Evolutionary conservation across 2,113 vertebrate species (phyloP).

Genomic region (Cyprinodon variegatus): DNA sequence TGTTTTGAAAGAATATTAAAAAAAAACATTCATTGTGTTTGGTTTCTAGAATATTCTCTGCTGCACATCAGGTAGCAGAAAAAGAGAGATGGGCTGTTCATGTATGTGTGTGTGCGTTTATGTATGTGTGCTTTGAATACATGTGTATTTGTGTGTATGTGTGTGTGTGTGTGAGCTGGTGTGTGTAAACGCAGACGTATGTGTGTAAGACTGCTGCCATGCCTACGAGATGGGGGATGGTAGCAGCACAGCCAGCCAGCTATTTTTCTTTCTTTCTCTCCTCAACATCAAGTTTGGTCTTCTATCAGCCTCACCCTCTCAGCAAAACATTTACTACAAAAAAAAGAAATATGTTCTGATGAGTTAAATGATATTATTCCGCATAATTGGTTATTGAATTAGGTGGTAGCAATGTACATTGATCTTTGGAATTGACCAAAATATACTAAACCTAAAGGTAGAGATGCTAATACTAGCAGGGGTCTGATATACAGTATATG

Average conservation of each 20-base stretch:
- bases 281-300: constrained; percentile 77
- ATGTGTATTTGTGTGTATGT: constrained; percentile 36
- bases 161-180: constrained; percentile 19
- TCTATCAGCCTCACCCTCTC: constrained; percentile 55
- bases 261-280: constrained; percentile 76
- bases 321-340: constrained; percentile 41
- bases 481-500: not conserved
- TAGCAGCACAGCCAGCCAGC: constrained; percentile 73
- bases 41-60: constrained; percentile 75
- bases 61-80: constrained; percentile 73
- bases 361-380: not conserved
- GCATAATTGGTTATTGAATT: constrained; percentile 32
- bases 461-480: not conserved
- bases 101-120: constrained; percentile 20
- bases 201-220: constrained; percentile 75
- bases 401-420: constrained; percentile 7
- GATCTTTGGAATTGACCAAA: constrained; percentile 13
- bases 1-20: constrained; percentile 36
- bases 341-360: constrained; percentile 8
- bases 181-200: constrained; percentile 51
- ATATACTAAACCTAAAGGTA: not conserved
- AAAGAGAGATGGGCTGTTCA: constrained; percentile 61
- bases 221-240: constrained; percentile 78
- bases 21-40: constrained; percentile 70
- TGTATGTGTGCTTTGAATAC: constrained; percentile 35